phyloP scores from a whole-genome alignment of 1,140 invertebrate genomes.

The Pogonus chalceus region DNA sequence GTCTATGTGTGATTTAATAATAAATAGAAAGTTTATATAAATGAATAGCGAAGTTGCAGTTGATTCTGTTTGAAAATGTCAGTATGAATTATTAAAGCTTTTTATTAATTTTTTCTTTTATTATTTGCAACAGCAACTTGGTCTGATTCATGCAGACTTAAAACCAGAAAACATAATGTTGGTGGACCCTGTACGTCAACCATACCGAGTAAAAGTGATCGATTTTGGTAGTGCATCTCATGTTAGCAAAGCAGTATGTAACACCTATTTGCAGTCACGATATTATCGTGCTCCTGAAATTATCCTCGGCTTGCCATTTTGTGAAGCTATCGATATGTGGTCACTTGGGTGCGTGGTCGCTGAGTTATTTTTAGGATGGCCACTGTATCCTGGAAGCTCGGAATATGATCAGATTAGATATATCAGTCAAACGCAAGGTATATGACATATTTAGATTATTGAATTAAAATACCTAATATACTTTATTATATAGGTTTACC shows the following conservation, averaged over 20 bases:
- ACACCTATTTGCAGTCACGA: conserved; percentile 97
- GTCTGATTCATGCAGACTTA: conserved; percentile 97
- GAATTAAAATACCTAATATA: neutral
- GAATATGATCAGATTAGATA: conserved; percentile 98
- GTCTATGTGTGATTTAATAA: too few relatives aligned
- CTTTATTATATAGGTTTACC: conserved; percentile 58
- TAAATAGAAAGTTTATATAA: too few relatives aligned
- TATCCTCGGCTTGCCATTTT: conserved; percentile 94
- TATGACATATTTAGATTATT: neutral
- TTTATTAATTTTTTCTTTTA: neutral
- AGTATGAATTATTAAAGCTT: too few relatives aligned
- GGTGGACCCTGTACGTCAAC: conserved; percentile 93
- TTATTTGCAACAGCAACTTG: conserved; percentile 66
- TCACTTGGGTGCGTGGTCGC: conserved; percentile 98
- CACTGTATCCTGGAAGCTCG: conserved; percentile 96
- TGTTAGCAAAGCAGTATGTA: conserved; percentile 98
- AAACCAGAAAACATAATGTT: conserved; percentile 99
- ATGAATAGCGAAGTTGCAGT: too few relatives aligned
- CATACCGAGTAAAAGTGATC: conserved; percentile 96
- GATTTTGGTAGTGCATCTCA: conserved; percentile 99
- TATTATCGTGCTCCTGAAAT: conserved; percentile 99
- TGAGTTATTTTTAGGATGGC: conserved; percentile 98
- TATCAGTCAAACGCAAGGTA: conserved; percentile 72
- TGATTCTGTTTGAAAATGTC: too few relatives aligned
- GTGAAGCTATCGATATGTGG: conserved; percentile 99